Conservation (phyloP, 2,888 invertebrate genomes). For the Eupelmus urozonus region DNA sequence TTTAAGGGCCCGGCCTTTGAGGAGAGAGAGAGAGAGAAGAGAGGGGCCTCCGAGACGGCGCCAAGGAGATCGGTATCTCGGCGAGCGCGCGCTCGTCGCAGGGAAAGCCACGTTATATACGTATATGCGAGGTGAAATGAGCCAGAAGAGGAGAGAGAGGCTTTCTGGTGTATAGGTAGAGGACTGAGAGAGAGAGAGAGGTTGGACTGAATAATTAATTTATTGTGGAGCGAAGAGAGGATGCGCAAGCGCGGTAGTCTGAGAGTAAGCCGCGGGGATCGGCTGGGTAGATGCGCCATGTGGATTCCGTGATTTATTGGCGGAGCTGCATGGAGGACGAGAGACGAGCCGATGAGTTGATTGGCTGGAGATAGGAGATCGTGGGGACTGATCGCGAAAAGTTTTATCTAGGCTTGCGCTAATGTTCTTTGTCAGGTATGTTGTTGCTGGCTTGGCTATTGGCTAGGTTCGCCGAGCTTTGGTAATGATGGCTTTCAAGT, state of each 20-base stretch:
- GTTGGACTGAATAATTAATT: conserved; percentile 58
- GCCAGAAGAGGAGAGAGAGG: conserved; percentile 23
- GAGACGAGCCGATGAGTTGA: not conserved
- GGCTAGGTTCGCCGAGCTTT: too few species aligned
- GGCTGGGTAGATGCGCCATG: too few species aligned
- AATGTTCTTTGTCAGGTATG: too few species aligned
- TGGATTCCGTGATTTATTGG: conserved; percentile 19
- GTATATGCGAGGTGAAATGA: conserved; percentile 36
- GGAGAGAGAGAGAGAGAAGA: conserved; percentile 43
- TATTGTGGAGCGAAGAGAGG: conserved; percentile 37
- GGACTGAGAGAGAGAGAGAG: conserved; percentile 14
- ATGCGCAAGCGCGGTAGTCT: conserved; percentile 19
- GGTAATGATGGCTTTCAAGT: too few species aligned
- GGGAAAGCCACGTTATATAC: not conserved
- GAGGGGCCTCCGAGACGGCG: conserved; percentile 72
- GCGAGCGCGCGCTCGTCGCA: conserved; percentile 68
- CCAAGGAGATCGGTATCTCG: conserved; percentile 77
- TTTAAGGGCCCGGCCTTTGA: conserved; percentile 68
- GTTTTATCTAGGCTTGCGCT: too few species aligned
- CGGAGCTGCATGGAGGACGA: not conserved
- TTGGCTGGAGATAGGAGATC: too few species aligned
- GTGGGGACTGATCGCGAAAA: too few species aligned
- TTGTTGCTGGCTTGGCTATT: too few species aligned
- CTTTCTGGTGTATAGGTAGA: too few species aligned
- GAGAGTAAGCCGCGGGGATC: conserved; percentile 14